Conservation (phyloP, 2,113 vertebrate genomes). For the Pterocles burchelli region DNA sequence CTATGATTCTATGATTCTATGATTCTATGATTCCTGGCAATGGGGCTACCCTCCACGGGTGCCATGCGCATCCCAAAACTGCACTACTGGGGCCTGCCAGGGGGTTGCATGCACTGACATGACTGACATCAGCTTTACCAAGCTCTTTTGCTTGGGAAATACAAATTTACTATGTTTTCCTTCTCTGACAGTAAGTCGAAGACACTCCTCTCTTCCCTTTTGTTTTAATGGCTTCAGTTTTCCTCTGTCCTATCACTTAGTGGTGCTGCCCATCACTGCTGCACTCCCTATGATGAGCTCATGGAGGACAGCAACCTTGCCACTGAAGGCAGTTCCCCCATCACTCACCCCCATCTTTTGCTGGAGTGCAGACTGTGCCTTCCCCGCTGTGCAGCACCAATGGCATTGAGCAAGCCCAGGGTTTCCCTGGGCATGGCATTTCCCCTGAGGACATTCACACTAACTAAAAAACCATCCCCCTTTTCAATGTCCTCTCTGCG, state of each 20-base stretch:
- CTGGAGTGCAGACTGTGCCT: not conserved
- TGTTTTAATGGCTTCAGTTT: not conserved
- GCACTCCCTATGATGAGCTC: accelerated
- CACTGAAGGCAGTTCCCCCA: not conserved
- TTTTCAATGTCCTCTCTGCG: not conserved
- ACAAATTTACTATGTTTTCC: not conserved
- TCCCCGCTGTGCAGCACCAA: accelerated
- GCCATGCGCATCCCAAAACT: not conserved
- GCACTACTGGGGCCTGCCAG: accelerated
- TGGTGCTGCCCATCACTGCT: not conserved
- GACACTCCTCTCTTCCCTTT: not conserved
- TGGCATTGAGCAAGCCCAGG: not conserved
- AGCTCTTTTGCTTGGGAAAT: not conserved
- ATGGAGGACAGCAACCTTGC: not conserved
- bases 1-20: no score
- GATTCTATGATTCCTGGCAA: not conserved
- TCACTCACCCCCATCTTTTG: accelerated
- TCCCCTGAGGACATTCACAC: accelerated
- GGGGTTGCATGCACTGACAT: accelerated
- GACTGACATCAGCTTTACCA: not conserved
- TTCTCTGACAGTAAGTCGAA: not conserved
- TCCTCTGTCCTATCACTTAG: not conserved
- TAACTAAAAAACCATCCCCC: not conserved
- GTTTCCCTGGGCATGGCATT: not conserved
- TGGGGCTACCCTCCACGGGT: not conserved